phyloP scores from a whole-genome alignment of 2,888 invertebrate species.

The Loripinus fragilis region DNA sequence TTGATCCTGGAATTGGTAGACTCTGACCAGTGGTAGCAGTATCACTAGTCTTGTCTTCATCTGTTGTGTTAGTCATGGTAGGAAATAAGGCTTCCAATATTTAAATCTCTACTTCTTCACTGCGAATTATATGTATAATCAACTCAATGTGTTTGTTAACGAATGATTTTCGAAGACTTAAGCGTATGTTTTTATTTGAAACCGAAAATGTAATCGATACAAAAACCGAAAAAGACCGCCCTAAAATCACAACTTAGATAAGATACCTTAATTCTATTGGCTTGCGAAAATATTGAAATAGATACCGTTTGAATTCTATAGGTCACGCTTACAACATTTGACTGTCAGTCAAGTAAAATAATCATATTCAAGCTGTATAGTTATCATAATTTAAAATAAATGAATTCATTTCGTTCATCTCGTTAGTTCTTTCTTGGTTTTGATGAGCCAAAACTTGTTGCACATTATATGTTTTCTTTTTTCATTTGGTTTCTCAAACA shows the following conservation, averaged over 20 bases:
- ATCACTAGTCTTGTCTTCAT: slow-evolving; percentile 15
- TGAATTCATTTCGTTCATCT: too few relatives aligned
- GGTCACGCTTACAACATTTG: not conserved
- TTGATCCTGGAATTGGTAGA: slow-evolving; percentile 29
- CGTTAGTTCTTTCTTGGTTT: too few relatives aligned
- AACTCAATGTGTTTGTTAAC: too few relatives aligned
- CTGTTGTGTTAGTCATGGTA: slow-evolving; percentile 36
- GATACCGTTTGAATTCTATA: not conserved
- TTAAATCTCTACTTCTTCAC: too few relatives aligned
- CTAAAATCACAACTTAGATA: not conserved
- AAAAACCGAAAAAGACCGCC: not conserved
- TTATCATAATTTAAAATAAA: too few relatives aligned
- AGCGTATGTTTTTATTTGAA: slow-evolving; percentile 3
- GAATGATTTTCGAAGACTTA: not conserved
- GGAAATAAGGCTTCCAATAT: too few relatives aligned
- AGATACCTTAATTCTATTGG: not conserved
- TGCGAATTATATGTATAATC: too few relatives aligned
- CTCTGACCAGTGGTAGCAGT: slow-evolving; percentile 9
- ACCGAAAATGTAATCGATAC: not conserved
- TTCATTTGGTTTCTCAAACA: too few relatives aligned
- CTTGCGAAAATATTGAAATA: not conserved
- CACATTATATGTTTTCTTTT: too few relatives aligned
- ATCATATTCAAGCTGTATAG: too few relatives aligned
- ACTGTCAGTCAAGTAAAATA: not conserved
- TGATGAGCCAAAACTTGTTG: too few relatives aligned